Evolutionary conservation across 2,113 vertebrate species (phyloP), one percentile per base, ranked within the genome.

Genomic region (Odocoileus virginianus): DNA sequence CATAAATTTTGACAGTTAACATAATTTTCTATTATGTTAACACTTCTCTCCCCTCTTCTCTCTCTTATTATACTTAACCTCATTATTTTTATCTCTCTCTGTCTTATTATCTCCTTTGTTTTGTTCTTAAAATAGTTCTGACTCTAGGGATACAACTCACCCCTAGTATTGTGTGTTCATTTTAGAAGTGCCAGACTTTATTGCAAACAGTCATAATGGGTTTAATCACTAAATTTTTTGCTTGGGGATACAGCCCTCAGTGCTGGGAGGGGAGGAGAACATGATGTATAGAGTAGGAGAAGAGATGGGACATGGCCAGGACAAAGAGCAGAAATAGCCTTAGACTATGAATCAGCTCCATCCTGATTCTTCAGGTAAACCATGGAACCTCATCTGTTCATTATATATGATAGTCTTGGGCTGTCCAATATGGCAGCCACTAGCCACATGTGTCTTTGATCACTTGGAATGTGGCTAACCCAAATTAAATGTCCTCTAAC

Each of bases 11-110:
- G 50, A 96, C 58, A 94, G 83, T 33, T 95, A 87, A 97, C 3
- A 89, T 89, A 87, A 33, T 96, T 97, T 91, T 93, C 92, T 92
- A 87, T 86, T 87, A 40, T 93, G 33, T 74, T 90, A 87, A 89
- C 89, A 43, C 23, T 87, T 50, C 52, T 89, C 45, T 54, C 89
- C 19, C 83, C 64, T 85, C 43, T 86, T 90, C 2, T 64, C n/a
- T 91, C 60, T 93, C 54, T 83, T 36, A 83, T 83, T 81, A 52
- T 81, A 14, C 19, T 83, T 25, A 83, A 54, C 92, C 58, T 55
- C 52, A 83, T 55, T 83, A 25, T 83, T 55, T 83, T 83, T 83
- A 54, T 55, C 50, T 33, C 27, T 81, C 17, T 55, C 30, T 82
- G n/a, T 74, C 40, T 76, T 27, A 83, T 83, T 55, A 55, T 55